Percentiles rank a stretch among this genome's conserved stretches.
Conservation (phyloP, 2,113 vertebrate genomes). For the Paralichthys olivaceus region DNA sequence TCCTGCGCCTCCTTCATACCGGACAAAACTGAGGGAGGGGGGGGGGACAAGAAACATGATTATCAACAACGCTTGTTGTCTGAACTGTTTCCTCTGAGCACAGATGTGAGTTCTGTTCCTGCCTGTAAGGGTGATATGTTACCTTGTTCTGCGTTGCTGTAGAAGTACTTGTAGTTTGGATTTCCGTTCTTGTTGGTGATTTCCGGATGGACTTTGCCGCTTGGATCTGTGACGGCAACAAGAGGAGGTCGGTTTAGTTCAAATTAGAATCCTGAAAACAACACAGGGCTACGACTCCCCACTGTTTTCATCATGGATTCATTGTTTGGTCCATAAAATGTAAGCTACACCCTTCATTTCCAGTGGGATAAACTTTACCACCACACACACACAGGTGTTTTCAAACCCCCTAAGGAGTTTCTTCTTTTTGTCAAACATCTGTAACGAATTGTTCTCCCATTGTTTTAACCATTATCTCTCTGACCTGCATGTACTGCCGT, state of each 20-base stretch:
- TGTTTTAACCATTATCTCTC: no score
- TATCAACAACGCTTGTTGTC: neutral
- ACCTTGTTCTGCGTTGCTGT: conserved; percentile 96
- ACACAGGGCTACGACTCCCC: no score
- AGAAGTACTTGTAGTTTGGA: conserved; percentile 98
- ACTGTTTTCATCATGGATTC: no score
- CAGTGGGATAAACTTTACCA: no score
- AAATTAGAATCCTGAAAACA: neutral
- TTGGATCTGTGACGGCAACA: conserved; percentile 86
- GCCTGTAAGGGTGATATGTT: conserved; percentile 24
- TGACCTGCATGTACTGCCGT: no score
- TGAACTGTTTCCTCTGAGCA: neutral
- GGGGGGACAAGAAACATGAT: neutral
- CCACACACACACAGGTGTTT: no score
- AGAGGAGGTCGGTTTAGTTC: neutral
- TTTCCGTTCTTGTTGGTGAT: conserved; percentile 95
- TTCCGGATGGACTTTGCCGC: conserved; percentile 92
- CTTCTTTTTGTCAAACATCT: no score
- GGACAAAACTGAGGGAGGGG: conserved; percentile 84
- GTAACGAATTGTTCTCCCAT: no score
- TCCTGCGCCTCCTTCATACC: conserved; percentile 97
- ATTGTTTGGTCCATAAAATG: no score
- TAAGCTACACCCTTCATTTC: no score
- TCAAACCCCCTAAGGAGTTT: no score
- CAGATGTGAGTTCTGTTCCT: no score